Percentiles rank a stretch among this genome's conserved stretches.
These are phyloP conservation scores for Laothoe populi DNA, from an alignment of 2,888 invertebrate species.

Conservation along the genomic window DNA sequence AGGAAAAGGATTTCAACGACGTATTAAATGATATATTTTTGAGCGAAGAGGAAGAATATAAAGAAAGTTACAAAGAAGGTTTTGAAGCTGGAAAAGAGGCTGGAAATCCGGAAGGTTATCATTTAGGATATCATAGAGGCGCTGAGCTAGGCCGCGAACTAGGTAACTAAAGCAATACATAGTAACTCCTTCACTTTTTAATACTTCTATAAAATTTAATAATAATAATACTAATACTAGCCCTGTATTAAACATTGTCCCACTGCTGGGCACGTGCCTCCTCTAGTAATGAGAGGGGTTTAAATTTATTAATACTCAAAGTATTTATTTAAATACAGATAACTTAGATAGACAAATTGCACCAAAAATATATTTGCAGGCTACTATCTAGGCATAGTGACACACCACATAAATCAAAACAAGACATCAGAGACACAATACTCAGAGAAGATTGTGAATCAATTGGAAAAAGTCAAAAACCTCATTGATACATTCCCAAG, in stretches of 20 bases:
- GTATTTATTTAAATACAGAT: too few species aligned
- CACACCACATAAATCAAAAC: slow-evolving; percentile 71
- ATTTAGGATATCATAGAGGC: slow-evolving; percentile 91
- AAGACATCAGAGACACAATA: slow-evolving; percentile 56
- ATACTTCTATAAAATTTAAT: too few species aligned
- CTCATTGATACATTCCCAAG: slow-evolving; percentile 87
- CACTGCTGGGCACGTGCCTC: too few species aligned
- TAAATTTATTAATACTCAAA: too few species aligned
- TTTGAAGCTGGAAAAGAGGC: slow-evolving; percentile 84
- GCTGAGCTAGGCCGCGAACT: slow-evolving; percentile 90
- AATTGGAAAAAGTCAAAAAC: slow-evolving; percentile 83
- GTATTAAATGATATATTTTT: slow-evolving; percentile 89
- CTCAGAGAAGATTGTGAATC: slow-evolving; percentile 81
- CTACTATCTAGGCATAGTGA: slow-evolving; percentile 87
- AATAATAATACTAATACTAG: too few species aligned
- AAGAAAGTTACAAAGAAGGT: slow-evolving; percentile 88
- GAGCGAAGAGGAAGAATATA: slow-evolving; percentile 87
- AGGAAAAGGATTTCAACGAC: slow-evolving; percentile 89
- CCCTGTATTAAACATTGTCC: too few species aligned
- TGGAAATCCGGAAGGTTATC: slow-evolving; percentile 88
- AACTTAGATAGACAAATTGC: too few species aligned
- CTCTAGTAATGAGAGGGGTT: too few species aligned
- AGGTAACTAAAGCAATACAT: slow-evolving; percentile 61
- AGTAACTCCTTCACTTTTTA: too few species aligned
- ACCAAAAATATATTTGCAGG: slow-evolving; percentile 70